Conservation (phyloP, 2,888 invertebrate species). For the Euphydryas editha region DNA sequence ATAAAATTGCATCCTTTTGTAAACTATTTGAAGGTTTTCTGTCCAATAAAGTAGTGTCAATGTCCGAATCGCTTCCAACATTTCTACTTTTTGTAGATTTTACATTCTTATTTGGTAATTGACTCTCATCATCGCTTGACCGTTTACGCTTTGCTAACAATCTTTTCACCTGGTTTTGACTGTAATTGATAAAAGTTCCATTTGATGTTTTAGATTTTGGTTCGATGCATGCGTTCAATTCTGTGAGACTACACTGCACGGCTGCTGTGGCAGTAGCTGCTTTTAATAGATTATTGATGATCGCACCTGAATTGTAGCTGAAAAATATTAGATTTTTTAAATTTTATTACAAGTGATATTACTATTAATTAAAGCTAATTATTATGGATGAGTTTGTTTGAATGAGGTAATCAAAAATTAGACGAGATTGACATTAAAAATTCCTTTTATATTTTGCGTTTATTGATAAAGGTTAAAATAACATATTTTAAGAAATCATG, state of each 20-base stretch:
- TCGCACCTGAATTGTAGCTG: slow-evolving; percentile 34
- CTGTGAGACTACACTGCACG: slow-evolving; percentile 27
- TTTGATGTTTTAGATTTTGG: background rate
- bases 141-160: background rate
- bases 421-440: no score
- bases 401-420: no score
- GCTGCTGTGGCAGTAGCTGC: slow-evolving; percentile 20
- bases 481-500: no score
- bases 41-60: no score
- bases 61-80: background rate
- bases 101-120: background rate
- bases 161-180: background rate
- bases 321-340: slow-evolving; percentile 12
- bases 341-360: background rate
- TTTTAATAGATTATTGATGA: slow-evolving; percentile 30
- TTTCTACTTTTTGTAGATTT: background rate
- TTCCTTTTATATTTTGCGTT: no score
- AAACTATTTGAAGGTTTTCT: background rate
- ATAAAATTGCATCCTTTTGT: background rate
- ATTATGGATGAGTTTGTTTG: no score
- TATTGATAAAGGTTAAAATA: no score
- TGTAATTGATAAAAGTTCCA: background rate
- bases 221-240: background rate
- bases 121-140: background rate
- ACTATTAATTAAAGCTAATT: background rate